A percentile compares a stretch with the other conserved stretches of the same genome.
Evolutionary conservation across 2,888 invertebrate genomes (phyloP).

Genomic region (Sceliomorpha sp.): DNA sequence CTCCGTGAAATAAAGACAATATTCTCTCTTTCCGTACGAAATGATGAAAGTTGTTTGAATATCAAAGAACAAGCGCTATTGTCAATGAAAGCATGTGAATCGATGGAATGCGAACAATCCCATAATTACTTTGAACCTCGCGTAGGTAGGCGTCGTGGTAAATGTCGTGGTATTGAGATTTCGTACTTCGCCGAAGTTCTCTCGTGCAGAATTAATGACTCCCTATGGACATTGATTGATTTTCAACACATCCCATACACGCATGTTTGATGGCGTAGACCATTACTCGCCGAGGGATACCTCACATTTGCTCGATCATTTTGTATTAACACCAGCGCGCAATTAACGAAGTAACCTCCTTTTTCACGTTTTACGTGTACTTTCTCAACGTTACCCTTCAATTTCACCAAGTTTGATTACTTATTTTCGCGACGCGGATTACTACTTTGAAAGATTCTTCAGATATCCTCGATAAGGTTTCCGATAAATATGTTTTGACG

Average conservation of each 20-base stretch:
- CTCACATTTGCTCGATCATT: too few species aligned
- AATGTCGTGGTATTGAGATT: conserved; percentile 10
- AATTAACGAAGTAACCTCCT: too few species aligned
- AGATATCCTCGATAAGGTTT: too few species aligned
- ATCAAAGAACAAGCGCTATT: conserved; percentile 16
- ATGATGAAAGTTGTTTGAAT: conserved; percentile 18
- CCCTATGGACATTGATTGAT: conserved; percentile 2
- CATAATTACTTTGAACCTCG: conserved; percentile 14
- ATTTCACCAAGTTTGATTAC: too few species aligned
- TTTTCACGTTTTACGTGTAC: too few species aligned
- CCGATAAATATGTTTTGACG: too few species aligned
- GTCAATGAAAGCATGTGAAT: conserved; percentile 6
- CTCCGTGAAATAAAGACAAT: too few species aligned
- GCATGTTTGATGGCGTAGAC: background rate
- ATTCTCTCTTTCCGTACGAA: background rate
- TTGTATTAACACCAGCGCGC: too few species aligned
- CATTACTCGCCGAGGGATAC: background rate
- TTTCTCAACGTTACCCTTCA: too few species aligned
- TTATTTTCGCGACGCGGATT: too few species aligned
- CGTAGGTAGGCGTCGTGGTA: conserved; percentile 5
- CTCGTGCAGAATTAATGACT: background rate
- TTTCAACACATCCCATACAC: background rate
- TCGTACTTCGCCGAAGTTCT: conserved; percentile 5
- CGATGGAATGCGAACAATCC: conserved; percentile 11
- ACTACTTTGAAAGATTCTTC: too few species aligned